These are phyloP conservation scores for Gadus chalcogrammus DNA, from an alignment of 2,113 vertebrate species.

Conservation along the genomic window DNA sequence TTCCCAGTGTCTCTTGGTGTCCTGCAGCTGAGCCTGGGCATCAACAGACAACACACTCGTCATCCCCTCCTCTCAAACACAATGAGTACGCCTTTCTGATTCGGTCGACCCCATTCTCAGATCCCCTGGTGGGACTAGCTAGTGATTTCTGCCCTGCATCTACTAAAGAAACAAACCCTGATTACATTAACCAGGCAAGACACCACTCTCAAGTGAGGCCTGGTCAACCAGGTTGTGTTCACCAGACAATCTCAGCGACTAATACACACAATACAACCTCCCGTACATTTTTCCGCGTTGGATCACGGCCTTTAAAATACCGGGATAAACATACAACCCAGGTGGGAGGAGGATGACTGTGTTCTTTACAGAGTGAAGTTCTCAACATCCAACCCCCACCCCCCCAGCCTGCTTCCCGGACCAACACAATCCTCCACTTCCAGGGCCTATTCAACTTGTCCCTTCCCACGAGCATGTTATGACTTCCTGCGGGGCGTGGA, in stretches of 20 bases:
- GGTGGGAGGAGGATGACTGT: constrained; percentile 36
- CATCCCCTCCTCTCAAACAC: too few species aligned
- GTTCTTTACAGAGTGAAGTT: constrained; percentile 56
- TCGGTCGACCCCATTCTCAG: too few species aligned
- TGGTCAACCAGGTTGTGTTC: too few species aligned
- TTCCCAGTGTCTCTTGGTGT: constrained; percentile 90
- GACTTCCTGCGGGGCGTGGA: too few species aligned
- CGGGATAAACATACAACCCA: constrained; percentile 31
- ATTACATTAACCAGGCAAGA: too few species aligned
- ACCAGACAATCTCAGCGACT: too few species aligned
- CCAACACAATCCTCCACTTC: constrained; percentile 46
- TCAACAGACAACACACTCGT: not conserved
- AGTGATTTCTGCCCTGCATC: too few species aligned
- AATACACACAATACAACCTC: too few species aligned
- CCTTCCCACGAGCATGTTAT: not conserved
- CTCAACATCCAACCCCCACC: constrained; percentile 41
- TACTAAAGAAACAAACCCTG: too few species aligned
- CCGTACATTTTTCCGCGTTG: constrained; percentile 1
- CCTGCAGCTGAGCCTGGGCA: constrained; percentile 85
- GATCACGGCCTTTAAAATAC: constrained; percentile 25
- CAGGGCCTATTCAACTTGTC: constrained; percentile 21
- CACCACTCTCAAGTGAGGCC: too few species aligned
- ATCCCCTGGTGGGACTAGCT: too few species aligned
- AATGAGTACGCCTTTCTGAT: too few species aligned
- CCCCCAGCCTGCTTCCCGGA: constrained; percentile 20